These are phyloP conservation scores for Spilarctia lutea DNA, from an alignment of 2,888 invertebrate species.

Conservation along the genomic window DNA sequence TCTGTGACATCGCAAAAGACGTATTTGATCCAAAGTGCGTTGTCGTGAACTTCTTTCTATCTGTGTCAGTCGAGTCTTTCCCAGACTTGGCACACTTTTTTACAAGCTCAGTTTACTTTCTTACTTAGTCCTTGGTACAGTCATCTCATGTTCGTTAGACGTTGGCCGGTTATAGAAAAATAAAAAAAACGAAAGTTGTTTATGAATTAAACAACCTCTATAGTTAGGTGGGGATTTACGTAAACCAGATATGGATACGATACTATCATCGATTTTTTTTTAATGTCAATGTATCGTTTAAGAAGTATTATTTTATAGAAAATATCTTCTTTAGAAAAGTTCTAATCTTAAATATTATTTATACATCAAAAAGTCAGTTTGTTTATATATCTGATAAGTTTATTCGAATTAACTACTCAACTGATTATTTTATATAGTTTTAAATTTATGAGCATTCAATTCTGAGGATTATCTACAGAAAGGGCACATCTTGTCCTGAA, in stretches of 20 bases:
- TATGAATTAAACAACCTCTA: slow-evolving; percentile 61
- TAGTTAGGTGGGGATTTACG: slow-evolving; percentile 61
- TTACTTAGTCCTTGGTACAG: slow-evolving; percentile 68
- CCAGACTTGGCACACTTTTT: slow-evolving; percentile 64
- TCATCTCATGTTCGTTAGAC: slow-evolving; percentile 64
- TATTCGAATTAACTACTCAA: no score
- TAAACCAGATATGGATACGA: slow-evolving; percentile 46
- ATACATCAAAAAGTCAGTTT: no score
- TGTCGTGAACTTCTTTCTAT: slow-evolving; percentile 62
- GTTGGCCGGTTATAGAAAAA: slow-evolving; percentile 47
- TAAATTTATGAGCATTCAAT: no score
- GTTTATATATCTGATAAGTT: no score
- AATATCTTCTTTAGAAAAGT: no score
- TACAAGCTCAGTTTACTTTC: slow-evolving; percentile 65
- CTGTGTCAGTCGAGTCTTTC: slow-evolving; percentile 67
- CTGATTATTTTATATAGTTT: no score
- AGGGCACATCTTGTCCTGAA: no score
- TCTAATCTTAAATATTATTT: no score
- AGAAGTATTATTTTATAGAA: background rate
- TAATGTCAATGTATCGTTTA: background rate
- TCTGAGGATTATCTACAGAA: no score
- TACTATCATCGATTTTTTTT: slow-evolving; percentile 1
- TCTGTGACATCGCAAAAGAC: slow-evolving; percentile 36
- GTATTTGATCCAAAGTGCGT: slow-evolving; percentile 38
- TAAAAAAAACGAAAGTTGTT: slow-evolving; percentile 74